Percentiles rank a stretch among this genome's conserved stretches.
Conservation (phyloP, 1,140 invertebrate species). For the Drosophila saltans region DNA sequence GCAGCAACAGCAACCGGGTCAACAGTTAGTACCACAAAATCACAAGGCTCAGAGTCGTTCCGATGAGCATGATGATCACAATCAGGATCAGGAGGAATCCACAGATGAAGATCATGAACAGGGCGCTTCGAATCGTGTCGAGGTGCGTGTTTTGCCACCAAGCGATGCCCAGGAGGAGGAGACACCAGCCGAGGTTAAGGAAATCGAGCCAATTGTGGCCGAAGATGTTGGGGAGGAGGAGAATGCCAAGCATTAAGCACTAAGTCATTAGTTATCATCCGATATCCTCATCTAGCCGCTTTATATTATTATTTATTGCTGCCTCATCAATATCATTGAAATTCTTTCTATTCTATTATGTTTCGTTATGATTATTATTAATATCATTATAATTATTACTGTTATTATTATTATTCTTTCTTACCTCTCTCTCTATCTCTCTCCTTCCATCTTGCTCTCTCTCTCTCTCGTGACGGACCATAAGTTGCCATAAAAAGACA, state of each 20-base stretch:
- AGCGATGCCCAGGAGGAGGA: slow-evolving; percentile 46
- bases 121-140: slow-evolving; percentile 50
- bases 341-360: slow-evolving; percentile 4
- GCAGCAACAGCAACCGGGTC: slow-evolving; percentile 42
- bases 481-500: slow-evolving; percentile 58
- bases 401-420: slow-evolving; percentile 2
- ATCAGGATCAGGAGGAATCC: slow-evolving; percentile 18
- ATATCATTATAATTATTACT: slow-evolving; percentile 4
- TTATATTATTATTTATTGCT: slow-evolving; percentile 55
- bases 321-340: slow-evolving; percentile 36
- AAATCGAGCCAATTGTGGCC: slow-evolving; percentile 67
- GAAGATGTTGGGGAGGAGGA: slow-evolving; percentile 51
- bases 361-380: slow-evolving; percentile 6
- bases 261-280: slow-evolving; percentile 59
- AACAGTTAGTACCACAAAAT: slow-evolving; percentile 35
- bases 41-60: slow-evolving; percentile 73
- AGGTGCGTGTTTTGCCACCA: slow-evolving; percentile 52
- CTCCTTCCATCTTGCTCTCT: not conserved
- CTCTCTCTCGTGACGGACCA: slow-evolving; percentile 5
- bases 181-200: slow-evolving; percentile 47
- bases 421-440: too few relatives aligned
- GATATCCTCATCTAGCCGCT: slow-evolving; percentile 35
- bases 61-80: slow-evolving; percentile 39
- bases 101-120: slow-evolving; percentile 32
- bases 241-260: slow-evolving; percentile 54